A percentile compares a stretch with the other conserved stretches of the same genome.
Conservation (phyloP, 2,113 vertebrate species). For the Calonectris borealis region DNA sequence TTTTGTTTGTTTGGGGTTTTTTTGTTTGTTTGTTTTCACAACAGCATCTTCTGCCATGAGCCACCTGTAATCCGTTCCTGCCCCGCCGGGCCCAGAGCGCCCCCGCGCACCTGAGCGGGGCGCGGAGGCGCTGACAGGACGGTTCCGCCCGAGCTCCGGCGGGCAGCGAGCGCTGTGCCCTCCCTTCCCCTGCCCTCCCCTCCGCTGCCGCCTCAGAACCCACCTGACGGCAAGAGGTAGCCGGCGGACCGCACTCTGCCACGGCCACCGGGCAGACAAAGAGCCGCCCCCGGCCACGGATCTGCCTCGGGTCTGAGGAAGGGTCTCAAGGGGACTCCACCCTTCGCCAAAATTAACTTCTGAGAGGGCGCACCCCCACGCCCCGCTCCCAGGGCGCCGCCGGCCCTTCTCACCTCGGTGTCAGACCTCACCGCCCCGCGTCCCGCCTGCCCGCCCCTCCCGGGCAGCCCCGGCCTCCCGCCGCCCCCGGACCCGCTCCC, state of each 20-base stretch:
- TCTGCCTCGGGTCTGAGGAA: no score
- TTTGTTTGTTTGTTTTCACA: neutral
- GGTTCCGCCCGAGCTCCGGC: neutral
- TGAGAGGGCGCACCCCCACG: neutral
- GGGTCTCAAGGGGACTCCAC: neutral
- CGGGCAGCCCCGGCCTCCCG: no score
- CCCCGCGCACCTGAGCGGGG: neutral
- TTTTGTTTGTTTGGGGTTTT: neutral
- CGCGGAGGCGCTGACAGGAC: neutral
- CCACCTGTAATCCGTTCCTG: accelerated
- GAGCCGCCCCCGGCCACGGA: neutral
- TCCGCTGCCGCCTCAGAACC: neutral
- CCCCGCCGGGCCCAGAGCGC: neutral
- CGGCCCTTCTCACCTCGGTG: neutral
- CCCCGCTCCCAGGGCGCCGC: neutral
- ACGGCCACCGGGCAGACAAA: neutral
- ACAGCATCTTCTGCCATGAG: neutral
- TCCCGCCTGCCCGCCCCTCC: no score
- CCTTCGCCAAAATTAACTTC: neutral
- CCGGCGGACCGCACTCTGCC: neutral
- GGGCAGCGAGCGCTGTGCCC: neutral
- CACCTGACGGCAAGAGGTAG: neutral
- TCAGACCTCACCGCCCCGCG: no score
- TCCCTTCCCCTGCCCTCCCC: neutral
- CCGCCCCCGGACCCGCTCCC: no score